Base-by-base conservation (phyloP, 2,113 vertebrate genomes). In the Pseudorectes ferrugineus region DNA sequence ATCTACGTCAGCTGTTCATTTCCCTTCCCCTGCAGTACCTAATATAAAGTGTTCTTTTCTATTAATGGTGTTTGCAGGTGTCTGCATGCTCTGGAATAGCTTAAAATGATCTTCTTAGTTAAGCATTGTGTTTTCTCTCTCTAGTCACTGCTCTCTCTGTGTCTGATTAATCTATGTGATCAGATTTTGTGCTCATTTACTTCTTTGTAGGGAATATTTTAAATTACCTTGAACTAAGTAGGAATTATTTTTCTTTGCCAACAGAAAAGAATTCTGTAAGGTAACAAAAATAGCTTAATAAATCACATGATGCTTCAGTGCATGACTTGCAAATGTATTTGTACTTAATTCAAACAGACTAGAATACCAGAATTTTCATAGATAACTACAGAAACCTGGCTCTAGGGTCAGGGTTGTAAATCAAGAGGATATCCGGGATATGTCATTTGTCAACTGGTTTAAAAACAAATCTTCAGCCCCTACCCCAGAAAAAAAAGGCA, bases 11-110 rank as follows among this genome's bases (percentile, higher is more conserved):
- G 28, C 48, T 78, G 74, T 58, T 96, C 38, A 51, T 85, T 94
- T 96, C 72, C 84, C 67, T 85, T 94, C 75, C 52, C 26, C 51
- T 80, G 62, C 43, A 48, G 65, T 77, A 88, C 77, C 66, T 88
- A 17, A 76, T 95, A 54, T 49, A 17, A 92, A 92, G 67, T 89
- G 66, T 90, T 31, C 67, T 90, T 94, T 85, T 51, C 15, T 55
- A 80, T 80, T 86, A 74, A 96, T 90, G 85, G 52, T 83, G 38
- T 92, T 96, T 93, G 67, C 92, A 94, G 93, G 63, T 95, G 88
- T 74, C 88, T 90, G 7, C 31, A 15, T 51, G 20, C 43, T 71
- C 65, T 93, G 78, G 51, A 76, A 65, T 80, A 76, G 73, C 51
- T 87, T 91, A 54, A 91, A 88, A 29, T 23, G 0, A 40, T 76